Evolutionary conservation across 2,797 vertebrate species (phyloP).

Genomic region (Crenichthys baileyi): DNA sequence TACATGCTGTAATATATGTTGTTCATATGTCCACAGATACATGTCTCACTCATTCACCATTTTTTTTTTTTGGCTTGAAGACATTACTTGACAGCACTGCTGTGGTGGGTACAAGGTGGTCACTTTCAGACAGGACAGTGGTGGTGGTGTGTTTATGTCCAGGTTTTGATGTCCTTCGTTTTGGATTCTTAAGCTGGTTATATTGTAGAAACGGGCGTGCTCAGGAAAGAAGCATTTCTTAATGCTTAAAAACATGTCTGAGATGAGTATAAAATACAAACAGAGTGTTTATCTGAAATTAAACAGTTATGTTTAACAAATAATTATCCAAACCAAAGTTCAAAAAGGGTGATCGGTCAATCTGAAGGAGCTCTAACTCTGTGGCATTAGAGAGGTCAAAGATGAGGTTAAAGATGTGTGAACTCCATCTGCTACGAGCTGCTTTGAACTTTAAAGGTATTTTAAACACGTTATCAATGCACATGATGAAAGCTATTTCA

Average conservation of each 20-base stretch:
- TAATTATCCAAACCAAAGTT: background rate
- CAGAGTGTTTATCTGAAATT: background rate
- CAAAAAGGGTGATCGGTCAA: background rate
- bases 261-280: background rate
- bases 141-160: background rate
- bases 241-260: background rate
- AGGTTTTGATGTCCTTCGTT: background rate
- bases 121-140: background rate
- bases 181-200: background rate
- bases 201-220: background rate
- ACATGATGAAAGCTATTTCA: no score
- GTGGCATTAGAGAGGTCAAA: no score
- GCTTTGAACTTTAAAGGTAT: no score
- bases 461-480: no score
- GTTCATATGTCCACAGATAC: background rate
- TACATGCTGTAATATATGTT: background rate
- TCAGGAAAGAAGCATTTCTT: background rate
- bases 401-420: no score
- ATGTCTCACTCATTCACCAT: background rate
- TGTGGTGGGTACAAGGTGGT: background rate
- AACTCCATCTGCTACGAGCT: no score
- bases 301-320: no score
- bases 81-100: background rate
- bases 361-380: no score
- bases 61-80: background rate